These are phyloP conservation scores for Odontomachus brunneus DNA, from an alignment of 1,140 invertebrate species.

Conservation along the genomic window DNA sequence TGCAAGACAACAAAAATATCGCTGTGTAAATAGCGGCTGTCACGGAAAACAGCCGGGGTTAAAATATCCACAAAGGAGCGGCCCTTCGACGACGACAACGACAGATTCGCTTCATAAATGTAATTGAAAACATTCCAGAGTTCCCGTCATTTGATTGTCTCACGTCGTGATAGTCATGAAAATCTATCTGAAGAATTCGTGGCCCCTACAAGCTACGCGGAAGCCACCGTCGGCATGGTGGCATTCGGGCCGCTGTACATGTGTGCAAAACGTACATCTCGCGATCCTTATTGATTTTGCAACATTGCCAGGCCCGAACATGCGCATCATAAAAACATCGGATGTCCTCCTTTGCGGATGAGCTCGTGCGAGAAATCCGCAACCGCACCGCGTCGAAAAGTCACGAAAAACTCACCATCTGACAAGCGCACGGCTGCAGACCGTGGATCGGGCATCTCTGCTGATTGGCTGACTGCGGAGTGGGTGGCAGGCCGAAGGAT, in stretches of 20 bases:
- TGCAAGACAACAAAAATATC: slow-evolving; percentile 51
- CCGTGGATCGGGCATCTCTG: slow-evolving; percentile 88
- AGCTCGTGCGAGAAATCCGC: slow-evolving; percentile 43
- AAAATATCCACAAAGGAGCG: slow-evolving; percentile 21
- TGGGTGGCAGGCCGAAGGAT: slow-evolving; percentile 84
- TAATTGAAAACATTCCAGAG: too few species aligned
- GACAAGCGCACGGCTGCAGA: slow-evolving; percentile 88
- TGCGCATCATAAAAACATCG: slow-evolving; percentile 55
- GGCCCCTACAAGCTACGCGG: too few species aligned
- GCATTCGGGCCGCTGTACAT: too few species aligned
- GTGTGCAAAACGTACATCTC: slow-evolving; percentile 42
- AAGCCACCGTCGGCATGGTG: background rate
- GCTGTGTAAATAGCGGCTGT: slow-evolving; percentile 27
- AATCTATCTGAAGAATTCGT: too few species aligned
- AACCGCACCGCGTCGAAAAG: slow-evolving; percentile 10
- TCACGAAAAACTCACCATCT: slow-evolving; percentile 77
- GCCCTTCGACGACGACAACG: background rate
- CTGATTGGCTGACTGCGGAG: slow-evolving; percentile 80
- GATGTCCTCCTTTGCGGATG: slow-evolving; percentile 47
- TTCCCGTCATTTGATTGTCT: too few species aligned
- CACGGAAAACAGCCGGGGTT: slow-evolving; percentile 41
- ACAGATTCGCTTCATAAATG: too few species aligned
- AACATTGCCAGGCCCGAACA: slow-evolving; percentile 57
- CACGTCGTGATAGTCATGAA: too few species aligned
- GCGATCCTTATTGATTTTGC: slow-evolving; percentile 54